Base-by-base conservation (phyloP, 2,888 invertebrate genomes). In the Pristionchus mayeri region DNA sequence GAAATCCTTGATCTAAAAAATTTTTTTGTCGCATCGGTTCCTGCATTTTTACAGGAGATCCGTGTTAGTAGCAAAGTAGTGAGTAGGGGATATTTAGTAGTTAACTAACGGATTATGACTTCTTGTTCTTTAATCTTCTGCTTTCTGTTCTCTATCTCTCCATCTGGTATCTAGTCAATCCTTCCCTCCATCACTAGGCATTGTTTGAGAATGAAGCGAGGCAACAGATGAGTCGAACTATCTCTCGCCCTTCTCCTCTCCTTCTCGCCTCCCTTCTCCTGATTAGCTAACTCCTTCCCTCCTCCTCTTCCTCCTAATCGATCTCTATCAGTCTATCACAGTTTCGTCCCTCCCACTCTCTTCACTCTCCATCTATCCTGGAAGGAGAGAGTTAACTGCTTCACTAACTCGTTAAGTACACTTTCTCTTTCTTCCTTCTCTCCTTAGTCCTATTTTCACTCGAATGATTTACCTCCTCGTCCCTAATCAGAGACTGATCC, bases 321-420 rank as follows among this genome's bases (percentile, higher is more conserved):
- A 60, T 60, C 52, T 52, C 52, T 52, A 52, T 52, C 52, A 52
- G 18, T n/a, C n/a, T 52, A 52, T 52, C 52, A 52, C 52, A 18
- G 52, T 52, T n/a, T 52, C 52, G 18, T n/a, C n/a, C 52, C 13
- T 48, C 50, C 50, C 2, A 7, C 30, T 60, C 60, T 60, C 9
- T 27, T 60, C 27, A 21, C 60, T 48, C 54, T 13, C 54, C 54
- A 4, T 60, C 60, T 30, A 27, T 24, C 13, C 60, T 60, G 60
- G 60, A 60, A 60, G 60, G 27, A 30, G n/a, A 60, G 30, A 60
- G 60, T 60, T 27, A 60, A 60, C 60, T 60, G 60, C 60, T 60
- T 60, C 27, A 60, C 60, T 60, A 60, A 60, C 60, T 60, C 60
- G 60, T 60, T 60, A 60, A 60, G 60, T 60, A 60, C 60, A 60